phyloP scores from a whole-genome alignment of 2,797 vertebrate genomes.

The Coregonus sp. region DNA sequence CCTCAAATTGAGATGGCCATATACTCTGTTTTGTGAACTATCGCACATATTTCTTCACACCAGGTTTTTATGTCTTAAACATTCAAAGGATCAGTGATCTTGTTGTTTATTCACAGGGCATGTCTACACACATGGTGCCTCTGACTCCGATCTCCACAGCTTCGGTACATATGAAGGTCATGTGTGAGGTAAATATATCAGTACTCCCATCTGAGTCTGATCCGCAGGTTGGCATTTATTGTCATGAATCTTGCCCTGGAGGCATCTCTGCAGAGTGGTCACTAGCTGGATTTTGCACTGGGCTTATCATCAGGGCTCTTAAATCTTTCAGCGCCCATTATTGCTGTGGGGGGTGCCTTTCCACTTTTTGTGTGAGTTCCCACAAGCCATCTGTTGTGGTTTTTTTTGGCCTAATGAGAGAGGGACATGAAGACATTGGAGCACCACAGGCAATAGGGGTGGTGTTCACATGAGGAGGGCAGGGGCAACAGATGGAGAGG shows the following conservation, averaged over 20 bases:
- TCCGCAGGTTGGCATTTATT: not conserved
- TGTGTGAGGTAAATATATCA: constrained; percentile 14
- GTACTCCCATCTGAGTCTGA: constrained; percentile 26
- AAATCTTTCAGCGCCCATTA: constrained; percentile 50
- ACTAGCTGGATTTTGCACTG: no score
- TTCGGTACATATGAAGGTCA: constrained; percentile 38
- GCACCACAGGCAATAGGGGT: not conserved
- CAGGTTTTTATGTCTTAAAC: constrained; percentile 11
- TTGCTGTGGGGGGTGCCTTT: constrained; percentile 48
- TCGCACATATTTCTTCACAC: constrained; percentile 8
- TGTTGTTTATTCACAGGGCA: constrained; percentile 26
- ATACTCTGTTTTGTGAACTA: not conserved
- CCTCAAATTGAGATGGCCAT: not conserved
- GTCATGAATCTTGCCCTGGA: no score
- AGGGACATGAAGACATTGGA: constrained; percentile 45
- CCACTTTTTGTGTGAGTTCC: constrained; percentile 46
- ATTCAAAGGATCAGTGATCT: not conserved
- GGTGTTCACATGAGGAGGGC: constrained; percentile 11
- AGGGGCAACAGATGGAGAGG: constrained; percentile 69
- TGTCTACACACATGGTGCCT: constrained; percentile 13
- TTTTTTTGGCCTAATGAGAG: constrained; percentile 61
- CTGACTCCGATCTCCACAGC: constrained; percentile 7
- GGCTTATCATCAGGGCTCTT: constrained; percentile 23
- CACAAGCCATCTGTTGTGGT: constrained; percentile 64
- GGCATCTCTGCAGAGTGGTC: no score